Conservation (phyloP, 2,797 vertebrate genomes). For the Etheostoma perlongum region DNA sequence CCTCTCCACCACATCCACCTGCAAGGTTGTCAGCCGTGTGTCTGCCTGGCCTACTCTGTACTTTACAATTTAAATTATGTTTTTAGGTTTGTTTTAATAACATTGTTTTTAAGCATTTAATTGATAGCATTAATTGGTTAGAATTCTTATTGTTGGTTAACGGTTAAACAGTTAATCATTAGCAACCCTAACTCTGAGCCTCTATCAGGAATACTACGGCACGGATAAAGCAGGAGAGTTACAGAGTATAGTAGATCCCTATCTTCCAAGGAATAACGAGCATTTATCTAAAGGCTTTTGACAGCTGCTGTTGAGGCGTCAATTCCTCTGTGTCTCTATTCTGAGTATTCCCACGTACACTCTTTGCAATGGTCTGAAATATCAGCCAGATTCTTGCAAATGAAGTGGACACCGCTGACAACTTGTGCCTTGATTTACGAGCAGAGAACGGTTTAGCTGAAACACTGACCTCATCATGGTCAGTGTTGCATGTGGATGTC, state of each 20-base stretch:
- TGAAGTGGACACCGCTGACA: conserved; percentile 69
- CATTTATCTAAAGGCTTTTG: conserved; percentile 48
- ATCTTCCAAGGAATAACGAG: conserved; percentile 46
- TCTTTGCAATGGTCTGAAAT: conserved; percentile 62
- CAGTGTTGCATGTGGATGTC: conserved; percentile 50
- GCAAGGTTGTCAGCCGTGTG: no score
- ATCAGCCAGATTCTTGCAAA: conserved; percentile 69
- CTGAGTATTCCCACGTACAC: conserved; percentile 57
- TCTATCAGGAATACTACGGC: background rate
- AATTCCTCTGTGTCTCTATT: conserved; percentile 61
- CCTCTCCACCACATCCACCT: no score
- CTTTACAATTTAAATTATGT: no score
- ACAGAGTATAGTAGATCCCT: conserved; percentile 20
- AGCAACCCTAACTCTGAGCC: background rate
- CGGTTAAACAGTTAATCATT: no score
- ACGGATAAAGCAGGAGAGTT: conserved; percentile 3
- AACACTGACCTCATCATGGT: conserved; percentile 73
- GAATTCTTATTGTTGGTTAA: no score
- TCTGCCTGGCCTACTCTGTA: no score
- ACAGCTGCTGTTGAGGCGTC: conserved; percentile 61
- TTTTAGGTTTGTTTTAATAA: no score
- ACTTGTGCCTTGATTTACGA: conserved; percentile 71
- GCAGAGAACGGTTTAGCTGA: conserved; percentile 51
- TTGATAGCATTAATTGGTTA: no score
- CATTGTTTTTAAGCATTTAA: no score